Base-by-base conservation (phyloP, 2,797 vertebrate species). In the Bovichtus diacanthus region DNA sequence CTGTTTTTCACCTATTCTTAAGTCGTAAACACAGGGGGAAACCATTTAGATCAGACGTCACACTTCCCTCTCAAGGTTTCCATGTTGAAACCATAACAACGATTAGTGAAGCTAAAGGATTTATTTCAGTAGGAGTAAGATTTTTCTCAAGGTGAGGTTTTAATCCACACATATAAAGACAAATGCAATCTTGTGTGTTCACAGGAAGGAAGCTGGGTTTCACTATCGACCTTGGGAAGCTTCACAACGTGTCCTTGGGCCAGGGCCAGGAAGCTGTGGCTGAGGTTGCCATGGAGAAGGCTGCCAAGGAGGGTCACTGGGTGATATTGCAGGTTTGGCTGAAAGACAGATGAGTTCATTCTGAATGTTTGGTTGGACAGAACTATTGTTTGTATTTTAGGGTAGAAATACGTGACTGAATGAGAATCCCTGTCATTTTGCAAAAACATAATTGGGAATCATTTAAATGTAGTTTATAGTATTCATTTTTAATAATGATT, bases 271-370 rank as follows among this genome's bases (percentile, higher is more conserved):
- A 97, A 92, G 95, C 92, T 70, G 95, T 91, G 79, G 96, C 96
- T 84, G 95, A 96, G 93, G 93, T 94, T 81, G 95, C 95, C 70
- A 91, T 96, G 94, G 93, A 95, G 92, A 96, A 95, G 74, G 93
- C 96, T 86, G 96, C 97, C 81, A 96, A 96, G 93, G 96, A 96
- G 92, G 97, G 96, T 74, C 97, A 97, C 87, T 97, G 96, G 96
- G 96, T 97, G 92, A 97, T 95, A 89, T 87, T 97, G 91, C 96
- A 97, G 96, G 95, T 96, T 89, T 65, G 70, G 18, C 19, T 70
- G 8, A 9, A 44, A 34, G 54, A 66, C n/a, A 46, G 31, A 59
- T 9, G 3, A 23, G 27, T 72, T 76, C 66, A 36, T 0, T 55
- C 13, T 36, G 16, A 60, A 58, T 11, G 39, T 74, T n/a, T 44